Evolutionary conservation across 1,140 invertebrate genomes (phyloP), one percentile per base, ranked within the genome.

Genomic region (Mactra quadrangularis): DNA sequence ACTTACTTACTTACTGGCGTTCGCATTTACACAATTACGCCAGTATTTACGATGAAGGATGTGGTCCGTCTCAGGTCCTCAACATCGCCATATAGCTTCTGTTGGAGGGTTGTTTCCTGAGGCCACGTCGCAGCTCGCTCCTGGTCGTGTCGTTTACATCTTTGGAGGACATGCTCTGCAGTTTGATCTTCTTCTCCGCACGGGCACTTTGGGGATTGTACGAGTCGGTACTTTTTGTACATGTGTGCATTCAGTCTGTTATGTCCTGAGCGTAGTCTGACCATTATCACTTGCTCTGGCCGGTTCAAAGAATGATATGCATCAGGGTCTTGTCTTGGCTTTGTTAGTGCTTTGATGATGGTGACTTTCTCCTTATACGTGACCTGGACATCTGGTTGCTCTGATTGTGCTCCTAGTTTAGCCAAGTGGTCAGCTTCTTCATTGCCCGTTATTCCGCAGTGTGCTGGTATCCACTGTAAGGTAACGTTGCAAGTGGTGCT

Each of bases 11-110:
- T n/a, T n/a, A n/a, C 68, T 71, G 29, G 52, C 50, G 25, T 38
- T 52, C 29, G 17, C 27, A n/a, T 50, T 47, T 71, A 52, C 50
- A 71, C 68, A 71, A 29, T 59, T 38, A 25, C 41, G 88, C 89
- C 50, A 93, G 66, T 76, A 47, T 82, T 41, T 88, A 60, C 47
- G 15, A 76, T 57, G 38, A 76, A 76, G 45, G 31, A 60, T 31
- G 57, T 64, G 38, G 57, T 76, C 29, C 52, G 60, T 25, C 57
- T 55, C 50, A 77, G 59, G 50, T 22, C 55, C 22, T 75, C 35
- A 13, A 75, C 31, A 22, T 53, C 29, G 38, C 72, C 72, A 62
- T 47, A 45, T 22, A 75, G 35, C 62, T 53, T 77, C 31, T 77
- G 38, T 7, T 66, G 27, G 29, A 77, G 27, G 31, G 50, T 3